These are phyloP conservation scores for Sphaerophoria taeniata DNA, from an alignment of 2,888 invertebrate genomes.

Conservation along the genomic window DNA sequence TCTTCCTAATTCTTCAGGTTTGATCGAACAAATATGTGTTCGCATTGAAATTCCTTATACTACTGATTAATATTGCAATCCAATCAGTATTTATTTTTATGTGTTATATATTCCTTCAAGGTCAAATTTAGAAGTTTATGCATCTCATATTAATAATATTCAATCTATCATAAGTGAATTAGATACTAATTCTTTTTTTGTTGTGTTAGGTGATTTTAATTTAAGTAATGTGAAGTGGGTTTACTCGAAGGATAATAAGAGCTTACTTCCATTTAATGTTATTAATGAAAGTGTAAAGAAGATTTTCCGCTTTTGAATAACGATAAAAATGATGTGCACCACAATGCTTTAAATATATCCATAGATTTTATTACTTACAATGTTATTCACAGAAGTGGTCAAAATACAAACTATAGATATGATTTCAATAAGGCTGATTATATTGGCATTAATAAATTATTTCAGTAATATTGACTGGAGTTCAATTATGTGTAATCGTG, in stretches of 20 bases:
- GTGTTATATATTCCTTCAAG: conserved; percentile 11
- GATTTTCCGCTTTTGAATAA: conserved; percentile 4
- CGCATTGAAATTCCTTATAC: neutral
- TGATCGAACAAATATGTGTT: neutral
- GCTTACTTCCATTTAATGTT: conserved; percentile 13
- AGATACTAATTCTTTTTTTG: neutral
- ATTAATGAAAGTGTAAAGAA: conserved; percentile 1
- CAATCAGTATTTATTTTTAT: conserved; percentile 21
- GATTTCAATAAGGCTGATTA: neutral
- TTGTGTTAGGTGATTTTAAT: conserved; percentile 14
- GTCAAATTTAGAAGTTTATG: conserved; percentile 8
- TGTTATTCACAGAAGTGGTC: neutral
- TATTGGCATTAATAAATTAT: conserved; percentile 1
- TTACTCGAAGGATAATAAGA: conserved; percentile 20
- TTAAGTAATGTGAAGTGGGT: conserved; percentile 12
- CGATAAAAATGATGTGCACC: conserved; percentile 11
- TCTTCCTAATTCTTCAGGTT: neutral
- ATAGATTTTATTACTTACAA: conserved; percentile 9
- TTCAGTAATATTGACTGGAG: conserved; percentile 2
- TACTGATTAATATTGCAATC: neutral
- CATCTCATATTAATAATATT: conserved; percentile 22
- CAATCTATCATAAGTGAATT: neutral
- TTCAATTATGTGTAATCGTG: neutral
- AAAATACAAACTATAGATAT: conserved; percentile 9
- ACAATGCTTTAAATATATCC: conserved; percentile 13